Percentiles rank a stretch among this genome's conserved stretches.
These are phyloP conservation scores for Ochlodes sylvanus DNA, from an alignment of 2,888 invertebrate species.

Conservation along the genomic window DNA sequence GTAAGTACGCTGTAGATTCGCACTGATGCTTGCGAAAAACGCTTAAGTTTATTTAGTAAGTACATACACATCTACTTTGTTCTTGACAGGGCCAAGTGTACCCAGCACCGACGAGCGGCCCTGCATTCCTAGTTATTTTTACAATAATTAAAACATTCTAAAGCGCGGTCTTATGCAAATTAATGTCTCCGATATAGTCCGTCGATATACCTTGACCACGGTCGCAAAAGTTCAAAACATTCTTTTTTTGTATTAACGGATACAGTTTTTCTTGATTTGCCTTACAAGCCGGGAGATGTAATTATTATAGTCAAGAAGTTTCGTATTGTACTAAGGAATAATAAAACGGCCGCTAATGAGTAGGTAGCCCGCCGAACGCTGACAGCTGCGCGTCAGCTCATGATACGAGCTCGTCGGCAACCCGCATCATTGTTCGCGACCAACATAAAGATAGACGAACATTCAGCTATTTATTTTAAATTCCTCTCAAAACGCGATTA, in stretches of 20 bases:
- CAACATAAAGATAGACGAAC: slow-evolving; percentile 10
- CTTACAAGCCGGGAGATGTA: slow-evolving; percentile 27
- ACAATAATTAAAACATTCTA: slow-evolving; percentile 37
- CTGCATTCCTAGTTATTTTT: slow-evolving; percentile 35
- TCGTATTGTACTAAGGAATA: slow-evolving; percentile 32
- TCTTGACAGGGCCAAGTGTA: slow-evolving; percentile 12
- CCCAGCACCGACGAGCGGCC: neutral
- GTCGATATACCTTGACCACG: slow-evolving; percentile 19
- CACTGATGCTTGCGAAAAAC: slow-evolving; percentile 29
- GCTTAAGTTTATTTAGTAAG: neutral
- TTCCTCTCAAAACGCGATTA: slow-evolving; percentile 68
- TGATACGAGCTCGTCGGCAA: neutral
- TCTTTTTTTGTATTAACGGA: slow-evolving; percentile 34
- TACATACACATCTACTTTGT: neutral
- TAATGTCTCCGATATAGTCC: slow-evolving; percentile 11
- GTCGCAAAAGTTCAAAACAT: slow-evolving; percentile 8
- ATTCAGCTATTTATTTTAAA: slow-evolving; percentile 50
- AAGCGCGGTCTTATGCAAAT: slow-evolving; percentile 33
- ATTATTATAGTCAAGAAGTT: slow-evolving; percentile 27
- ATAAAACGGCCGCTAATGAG: slow-evolving; percentile 24
- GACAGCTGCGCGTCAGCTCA: slow-evolving; percentile 28
- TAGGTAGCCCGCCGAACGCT: slow-evolving; percentile 16
- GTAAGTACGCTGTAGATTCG: slow-evolving; percentile 7
- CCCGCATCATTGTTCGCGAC: slow-evolving; percentile 8
- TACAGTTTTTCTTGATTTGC: slow-evolving; percentile 35